These are phyloP conservation scores for Pteromalus puparum DNA, from an alignment of 1,140 invertebrate species.

Conservation along the genomic window DNA sequence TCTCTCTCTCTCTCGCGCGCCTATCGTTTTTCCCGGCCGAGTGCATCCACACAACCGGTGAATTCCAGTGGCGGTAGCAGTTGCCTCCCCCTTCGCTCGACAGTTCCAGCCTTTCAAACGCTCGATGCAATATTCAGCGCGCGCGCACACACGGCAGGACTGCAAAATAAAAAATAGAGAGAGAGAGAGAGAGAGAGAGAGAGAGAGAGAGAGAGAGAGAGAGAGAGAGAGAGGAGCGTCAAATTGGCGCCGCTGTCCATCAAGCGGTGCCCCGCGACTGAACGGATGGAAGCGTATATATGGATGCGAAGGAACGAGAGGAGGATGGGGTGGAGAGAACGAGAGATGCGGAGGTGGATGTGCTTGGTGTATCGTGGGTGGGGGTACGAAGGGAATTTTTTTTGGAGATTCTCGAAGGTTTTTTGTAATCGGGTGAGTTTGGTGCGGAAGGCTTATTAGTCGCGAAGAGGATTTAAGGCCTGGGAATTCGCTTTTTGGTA, in stretches of 20 bases:
- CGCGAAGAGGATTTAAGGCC: background rate
- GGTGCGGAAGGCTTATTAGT: background rate
- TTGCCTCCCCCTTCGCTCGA: slow-evolving; percentile 34
- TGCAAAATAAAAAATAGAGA: slow-evolving; percentile 53
- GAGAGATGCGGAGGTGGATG: slow-evolving; percentile 40
- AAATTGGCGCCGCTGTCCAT: slow-evolving; percentile 76
- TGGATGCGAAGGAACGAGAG: background rate
- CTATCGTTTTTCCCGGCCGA: slow-evolving; percentile 25
- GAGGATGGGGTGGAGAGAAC: slow-evolving; percentile 41
- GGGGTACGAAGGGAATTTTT: background rate
- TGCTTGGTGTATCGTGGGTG: background rate
- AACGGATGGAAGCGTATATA: slow-evolving; percentile 40
- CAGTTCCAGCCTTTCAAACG: slow-evolving; percentile 68
- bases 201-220: slow-evolving; percentile 55
- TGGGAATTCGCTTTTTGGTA: too few relatives aligned
- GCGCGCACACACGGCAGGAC: slow-evolving; percentile 47
- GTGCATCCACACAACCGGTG: slow-evolving; percentile 32
- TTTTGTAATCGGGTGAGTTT: background rate
- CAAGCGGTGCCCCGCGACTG: slow-evolving; percentile 65
- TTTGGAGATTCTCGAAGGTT: background rate
- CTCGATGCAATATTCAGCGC: slow-evolving; percentile 74
- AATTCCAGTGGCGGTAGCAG: slow-evolving; percentile 6
- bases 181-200: slow-evolving; percentile 60
- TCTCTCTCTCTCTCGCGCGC: slow-evolving; percentile 25
- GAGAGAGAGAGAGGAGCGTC: slow-evolving; percentile 66